Evolutionary conservation across 2,888 invertebrate species (phyloP), one percentile per base, ranked within the genome.

Genomic region (Drosophila subquinaria): DNA sequence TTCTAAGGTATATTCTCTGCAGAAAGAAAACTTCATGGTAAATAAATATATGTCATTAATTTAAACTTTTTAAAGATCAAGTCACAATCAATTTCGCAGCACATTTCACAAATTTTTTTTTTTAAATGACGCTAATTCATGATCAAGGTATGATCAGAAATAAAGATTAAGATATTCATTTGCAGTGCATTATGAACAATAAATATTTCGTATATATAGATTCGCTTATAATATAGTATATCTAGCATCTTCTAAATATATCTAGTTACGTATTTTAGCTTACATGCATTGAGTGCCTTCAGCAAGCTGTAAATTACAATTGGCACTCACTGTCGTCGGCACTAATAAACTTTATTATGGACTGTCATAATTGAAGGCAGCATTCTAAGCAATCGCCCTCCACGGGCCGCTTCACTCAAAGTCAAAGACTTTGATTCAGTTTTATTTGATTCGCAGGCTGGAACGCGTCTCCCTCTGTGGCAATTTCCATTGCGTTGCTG

Each of bases 401-500:
- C 81, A 76, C 77, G 81, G 81, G 64, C 76, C 55, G 81, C 59
- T 81, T 61, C 81, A 80, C 27, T 62, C 53, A 63, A 61, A 61
- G 52, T 61, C 53, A 61, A 60, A 60, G 77, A 51, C 72, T 76
- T 69, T 70, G 55, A 51, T 71, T 76, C 72, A 76, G 76, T 76
- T 66, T 66, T 38, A 62, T 62, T 70, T 59, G 59, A 52, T 36
- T 33, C 76, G 65, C 62, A 76, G 76, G 35, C 53, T 59, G 76
- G 61, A 76, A 65, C 64, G 65, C 71, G 53, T 60, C 74, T 59
- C 50, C 56, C 73, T 59, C 81, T 76, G 36, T 36, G 17, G 80
- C 51, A 43, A 86, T 65, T 56, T 88, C 89, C 42, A 68, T 81
- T 62, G 90, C 87, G 27, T 45, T 56, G 45, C 90, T 91, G 63